These are phyloP conservation scores for Bombyx mandarina DNA, from an alignment of 1,140 invertebrate species.

Conservation along the genomic window DNA sequence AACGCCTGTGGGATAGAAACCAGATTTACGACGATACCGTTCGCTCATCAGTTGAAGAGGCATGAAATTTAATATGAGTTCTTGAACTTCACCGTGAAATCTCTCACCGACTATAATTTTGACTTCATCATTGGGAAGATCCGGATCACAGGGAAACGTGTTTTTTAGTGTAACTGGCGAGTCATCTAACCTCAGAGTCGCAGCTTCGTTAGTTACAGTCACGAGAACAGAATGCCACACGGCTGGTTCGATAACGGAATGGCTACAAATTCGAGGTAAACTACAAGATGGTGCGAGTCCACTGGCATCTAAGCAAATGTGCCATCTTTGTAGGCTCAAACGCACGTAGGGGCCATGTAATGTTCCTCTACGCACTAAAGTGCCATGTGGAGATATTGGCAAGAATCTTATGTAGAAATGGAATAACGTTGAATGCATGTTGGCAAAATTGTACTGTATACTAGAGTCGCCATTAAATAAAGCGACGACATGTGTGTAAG, in stretches of 20 bases:
- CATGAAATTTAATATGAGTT: conserved; percentile 53
- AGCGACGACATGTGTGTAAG: conserved; percentile 35
- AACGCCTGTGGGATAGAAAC: conserved; percentile 30
- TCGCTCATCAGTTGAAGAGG: conserved; percentile 32
- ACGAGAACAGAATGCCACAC: conserved; percentile 43
- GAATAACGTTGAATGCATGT: conserved; percentile 41
- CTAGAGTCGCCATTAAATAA: conserved; percentile 50
- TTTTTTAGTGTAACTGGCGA: conserved; percentile 26
- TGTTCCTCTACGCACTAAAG: conserved; percentile 33
- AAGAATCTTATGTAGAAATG: conserved; percentile 54
- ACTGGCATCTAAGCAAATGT: conserved; percentile 46
- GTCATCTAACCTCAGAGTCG: conserved; percentile 44
- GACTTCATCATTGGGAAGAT: conserved; percentile 35
- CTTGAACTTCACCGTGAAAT: conserved; percentile 52
- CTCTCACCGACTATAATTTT: conserved; percentile 43
- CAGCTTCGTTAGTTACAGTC: conserved; percentile 40
- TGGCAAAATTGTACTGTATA: conserved; percentile 42
- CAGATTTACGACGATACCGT: conserved; percentile 18
- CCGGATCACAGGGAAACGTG: conserved; percentile 45
- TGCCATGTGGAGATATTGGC: conserved; percentile 50
- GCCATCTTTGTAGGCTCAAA: conserved; percentile 52
- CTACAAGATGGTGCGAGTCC: conserved; percentile 33
- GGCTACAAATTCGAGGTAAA: conserved; percentile 38
- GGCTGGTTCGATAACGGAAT: conserved; percentile 30
- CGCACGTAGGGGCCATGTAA: conserved; percentile 29